Evolutionary conservation across 2,888 invertebrate genomes (phyloP).

Genomic region (Drosophila algonquin): DNA sequence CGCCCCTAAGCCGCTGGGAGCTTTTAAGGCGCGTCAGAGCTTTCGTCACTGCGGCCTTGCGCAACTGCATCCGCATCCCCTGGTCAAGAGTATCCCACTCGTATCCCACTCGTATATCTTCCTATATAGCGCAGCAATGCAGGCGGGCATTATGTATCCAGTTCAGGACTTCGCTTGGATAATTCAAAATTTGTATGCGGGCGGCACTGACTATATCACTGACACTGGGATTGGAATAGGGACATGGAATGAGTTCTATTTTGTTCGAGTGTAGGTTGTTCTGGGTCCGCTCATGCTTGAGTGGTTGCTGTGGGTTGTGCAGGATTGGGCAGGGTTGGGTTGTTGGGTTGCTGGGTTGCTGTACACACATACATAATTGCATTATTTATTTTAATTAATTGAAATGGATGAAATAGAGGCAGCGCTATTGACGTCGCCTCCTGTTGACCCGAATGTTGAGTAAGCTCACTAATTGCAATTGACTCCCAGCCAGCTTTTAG

Average conservation of each 20-base stretch:
- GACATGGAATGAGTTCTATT: background rate
- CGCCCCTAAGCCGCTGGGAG: slow-evolving; percentile 50
- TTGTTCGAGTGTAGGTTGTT: background rate
- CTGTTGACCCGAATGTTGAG: slow-evolving; percentile 57
- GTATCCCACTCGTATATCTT: slow-evolving; percentile 1
- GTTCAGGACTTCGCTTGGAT: slow-evolving; percentile 48
- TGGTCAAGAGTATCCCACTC: background rate
- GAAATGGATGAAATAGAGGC: slow-evolving; percentile 55
- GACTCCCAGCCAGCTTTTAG: slow-evolving; percentile 14
- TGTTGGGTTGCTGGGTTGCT: background rate
- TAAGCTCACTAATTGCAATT: slow-evolving; percentile 56
- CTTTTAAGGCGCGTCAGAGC: slow-evolving; percentile 35
- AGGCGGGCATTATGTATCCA: slow-evolving; percentile 38
- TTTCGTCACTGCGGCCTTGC: slow-evolving; percentile 40
- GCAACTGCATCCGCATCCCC: slow-evolving; percentile 49
- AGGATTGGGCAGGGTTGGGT: background rate
- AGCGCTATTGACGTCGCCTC: slow-evolving; percentile 10
- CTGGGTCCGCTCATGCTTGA: background rate
- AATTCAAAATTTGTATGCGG: slow-evolving; percentile 24
- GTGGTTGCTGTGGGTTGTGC: slow-evolving; percentile 3
- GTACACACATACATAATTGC: slow-evolving; percentile 57
- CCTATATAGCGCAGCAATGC: slow-evolving; percentile 5
- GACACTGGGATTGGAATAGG: background rate
- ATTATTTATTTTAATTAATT: slow-evolving; percentile 76
- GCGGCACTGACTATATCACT: background rate